phyloP scores from a whole-genome alignment of 2,113 vertebrate genomes.

The Cryptoleucopteryx plumbea region DNA sequence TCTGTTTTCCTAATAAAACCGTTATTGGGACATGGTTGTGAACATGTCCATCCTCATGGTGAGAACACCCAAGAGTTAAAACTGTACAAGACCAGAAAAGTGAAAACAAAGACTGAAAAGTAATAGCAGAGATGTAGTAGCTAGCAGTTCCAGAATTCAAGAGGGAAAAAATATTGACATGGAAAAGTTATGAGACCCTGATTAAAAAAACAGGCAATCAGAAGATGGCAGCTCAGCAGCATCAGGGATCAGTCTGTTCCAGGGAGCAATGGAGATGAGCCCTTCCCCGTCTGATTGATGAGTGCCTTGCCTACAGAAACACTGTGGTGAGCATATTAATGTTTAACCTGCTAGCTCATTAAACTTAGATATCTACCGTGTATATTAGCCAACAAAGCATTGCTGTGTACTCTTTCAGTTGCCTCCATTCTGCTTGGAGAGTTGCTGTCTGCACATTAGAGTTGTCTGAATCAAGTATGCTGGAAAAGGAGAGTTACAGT shows the following conservation, averaged over 20 bases:
- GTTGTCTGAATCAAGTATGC: not conserved
- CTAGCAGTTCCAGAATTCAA: not conserved
- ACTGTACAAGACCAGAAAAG: not conserved
- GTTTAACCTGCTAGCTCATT: not conserved
- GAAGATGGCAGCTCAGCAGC: not conserved
- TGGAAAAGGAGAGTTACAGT: not conserved
- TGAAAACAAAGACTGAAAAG: not conserved
- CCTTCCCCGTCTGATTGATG: not conserved
- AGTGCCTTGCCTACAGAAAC: not conserved
- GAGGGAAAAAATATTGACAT: not conserved
- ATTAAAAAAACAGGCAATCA: not conserved
- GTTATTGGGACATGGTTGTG: not conserved
- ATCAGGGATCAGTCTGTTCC: not conserved
- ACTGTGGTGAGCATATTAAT: slow-evolving; percentile 7
- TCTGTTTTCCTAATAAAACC: not conserved
- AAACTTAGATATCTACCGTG: not conserved
- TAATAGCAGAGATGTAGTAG: not conserved
- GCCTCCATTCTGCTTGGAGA: not conserved
- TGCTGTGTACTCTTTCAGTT: not conserved
- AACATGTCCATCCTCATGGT: not conserved
- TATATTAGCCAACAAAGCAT: not conserved
- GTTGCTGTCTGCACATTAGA: not conserved
- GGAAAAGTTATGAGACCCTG: not conserved
- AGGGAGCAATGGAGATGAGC: not conserved
- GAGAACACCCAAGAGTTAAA: not conserved